Base-by-base conservation (phyloP, 2,113 vertebrate species). In the Saimiri boliviensis region DNA sequence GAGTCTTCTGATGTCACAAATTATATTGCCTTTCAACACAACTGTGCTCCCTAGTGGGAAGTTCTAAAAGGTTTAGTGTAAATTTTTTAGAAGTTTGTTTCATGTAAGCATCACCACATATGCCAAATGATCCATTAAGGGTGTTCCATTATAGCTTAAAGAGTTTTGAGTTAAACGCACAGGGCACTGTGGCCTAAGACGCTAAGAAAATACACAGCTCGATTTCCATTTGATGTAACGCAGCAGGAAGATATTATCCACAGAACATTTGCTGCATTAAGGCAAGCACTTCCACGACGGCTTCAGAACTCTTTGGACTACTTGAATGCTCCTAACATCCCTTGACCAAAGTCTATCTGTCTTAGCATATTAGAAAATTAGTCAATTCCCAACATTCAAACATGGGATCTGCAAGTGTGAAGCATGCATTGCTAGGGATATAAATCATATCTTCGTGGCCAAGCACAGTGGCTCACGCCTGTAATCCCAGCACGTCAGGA, bases 21-120 rank as follows among this genome's bases (percentile, higher is more conserved):
- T 94, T 93, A 63, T 83, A 93, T 90, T 85, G 66, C 87, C 86
- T 97, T 90, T 95, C 95, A 87, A 63, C 49, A 37, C 85, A 96
- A 91, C 76, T 20, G 19, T 81, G 58, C 40, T 97, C 93, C 77
- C 93, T 79, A 35, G n/a, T 79, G 93, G 89, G 93, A 76, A 86
- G 54, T 97, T 97, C 90, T 97, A 95, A 97, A 98, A 97, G 95
- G 92, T 89, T 98, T 68, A 11, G 86, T 88, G 93, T 96, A 97
- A 96, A 95, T 95, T 96, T 98, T 98, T 98, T 60, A 98, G 74
- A 96, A 74, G 93, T 95, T 97, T 73, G 87, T 95, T 97, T 97
- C 95, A 73, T 85, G 76, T 80, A 90, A 94, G 84, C 90, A 93
- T 95, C 86, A 56, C 76, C 37, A 52, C 90, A 86, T 47, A 95